phyloP scores from a whole-genome alignment of 2,888 invertebrate genomes.

The Dione vanillae region DNA sequence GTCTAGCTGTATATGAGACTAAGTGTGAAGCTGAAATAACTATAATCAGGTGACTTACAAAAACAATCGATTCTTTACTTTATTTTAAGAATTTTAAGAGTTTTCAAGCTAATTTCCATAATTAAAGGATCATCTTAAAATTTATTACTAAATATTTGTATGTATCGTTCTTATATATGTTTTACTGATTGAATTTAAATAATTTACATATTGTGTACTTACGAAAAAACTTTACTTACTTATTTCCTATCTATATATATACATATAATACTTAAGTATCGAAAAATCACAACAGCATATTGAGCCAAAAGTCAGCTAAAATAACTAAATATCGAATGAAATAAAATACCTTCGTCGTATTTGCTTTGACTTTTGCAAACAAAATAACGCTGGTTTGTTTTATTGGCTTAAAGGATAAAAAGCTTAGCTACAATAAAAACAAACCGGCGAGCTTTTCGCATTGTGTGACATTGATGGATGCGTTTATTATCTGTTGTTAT shows the following conservation, averaged over 20 bases:
- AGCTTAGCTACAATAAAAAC: constrained; percentile 23
- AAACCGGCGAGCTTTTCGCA: constrained; percentile 33
- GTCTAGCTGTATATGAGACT: too few species aligned
- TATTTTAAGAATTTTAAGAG: too few species aligned
- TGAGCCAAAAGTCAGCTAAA: neutral
- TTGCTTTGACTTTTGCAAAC: neutral
- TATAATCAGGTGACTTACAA: too few species aligned
- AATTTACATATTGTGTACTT: too few species aligned
- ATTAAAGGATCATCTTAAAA: too few species aligned
- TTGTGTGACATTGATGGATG: constrained; percentile 42
- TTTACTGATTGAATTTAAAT: too few species aligned
- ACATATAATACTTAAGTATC: neutral
- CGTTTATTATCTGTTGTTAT: constrained; percentile 32
- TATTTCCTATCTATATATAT: neutral
- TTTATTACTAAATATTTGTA: too few species aligned
- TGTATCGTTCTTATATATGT: too few species aligned
- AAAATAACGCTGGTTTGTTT: constrained; percentile 20
- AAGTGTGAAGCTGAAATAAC: too few species aligned
- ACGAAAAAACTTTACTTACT: neutral
- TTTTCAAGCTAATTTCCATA: too few species aligned
- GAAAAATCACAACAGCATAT: neutral
- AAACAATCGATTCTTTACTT: too few species aligned
- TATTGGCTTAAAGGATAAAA: constrained; percentile 9
- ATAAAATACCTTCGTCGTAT: neutral
- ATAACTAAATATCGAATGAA: neutral